These are phyloP conservation scores for Sinella curviseta DNA, from an alignment of 1,140 invertebrate genomes.

Conservation along the genomic window DNA sequence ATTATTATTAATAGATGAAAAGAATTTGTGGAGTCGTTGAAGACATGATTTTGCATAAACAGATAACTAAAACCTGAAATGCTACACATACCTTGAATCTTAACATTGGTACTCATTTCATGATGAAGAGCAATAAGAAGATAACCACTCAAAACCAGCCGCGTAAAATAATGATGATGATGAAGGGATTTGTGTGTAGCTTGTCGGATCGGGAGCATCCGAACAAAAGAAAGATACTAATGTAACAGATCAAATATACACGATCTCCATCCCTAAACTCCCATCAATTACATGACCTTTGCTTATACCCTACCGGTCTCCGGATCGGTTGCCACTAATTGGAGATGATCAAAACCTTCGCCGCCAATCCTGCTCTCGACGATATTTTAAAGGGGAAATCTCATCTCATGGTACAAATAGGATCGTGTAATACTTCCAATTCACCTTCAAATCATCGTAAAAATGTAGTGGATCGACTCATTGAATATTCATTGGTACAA, in stretches of 20 bases:
- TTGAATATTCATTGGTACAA: too few species aligned
- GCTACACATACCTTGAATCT: not conserved
- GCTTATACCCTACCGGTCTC: not conserved
- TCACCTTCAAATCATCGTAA: too few species aligned
- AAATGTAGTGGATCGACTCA: too few species aligned
- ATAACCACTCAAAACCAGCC: too few species aligned
- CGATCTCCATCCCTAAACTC: not conserved
- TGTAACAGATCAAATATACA: not conserved
- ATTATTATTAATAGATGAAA: not conserved
- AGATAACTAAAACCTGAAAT: too few species aligned
- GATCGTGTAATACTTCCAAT: too few species aligned
- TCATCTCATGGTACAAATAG: not conserved
- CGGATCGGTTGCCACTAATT: constrained; percentile 10
- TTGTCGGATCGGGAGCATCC: not conserved
- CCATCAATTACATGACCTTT: constrained; percentile 23
- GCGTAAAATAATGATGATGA: not conserved
- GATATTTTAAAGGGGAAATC: not conserved
- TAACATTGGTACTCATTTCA: not conserved
- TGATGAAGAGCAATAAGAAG: too few species aligned
- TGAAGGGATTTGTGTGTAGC: not conserved
- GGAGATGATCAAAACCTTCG: constrained; percentile 4
- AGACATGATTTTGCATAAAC: too few species aligned
- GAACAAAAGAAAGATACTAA: not conserved
- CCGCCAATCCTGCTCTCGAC: not conserved
- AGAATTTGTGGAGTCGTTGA: not conserved